Evolutionary conservation across 2,888 invertebrate species (phyloP).

Genomic region (Horisme vitalbata): DNA sequence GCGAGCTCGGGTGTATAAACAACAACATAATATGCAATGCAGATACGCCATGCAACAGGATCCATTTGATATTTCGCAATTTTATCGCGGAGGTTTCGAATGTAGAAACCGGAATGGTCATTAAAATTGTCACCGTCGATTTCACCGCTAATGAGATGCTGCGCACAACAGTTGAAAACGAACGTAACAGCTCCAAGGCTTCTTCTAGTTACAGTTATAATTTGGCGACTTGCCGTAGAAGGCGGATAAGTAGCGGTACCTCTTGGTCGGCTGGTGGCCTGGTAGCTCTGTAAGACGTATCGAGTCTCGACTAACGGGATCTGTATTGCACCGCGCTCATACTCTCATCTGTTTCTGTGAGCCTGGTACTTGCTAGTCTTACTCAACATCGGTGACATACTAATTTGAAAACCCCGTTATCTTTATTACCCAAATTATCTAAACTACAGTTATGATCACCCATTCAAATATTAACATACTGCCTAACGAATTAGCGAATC

Average conservation of each 20-base stretch:
- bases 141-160: constrained; percentile 58
- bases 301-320: constrained; percentile 55
- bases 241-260: constrained; percentile 71
- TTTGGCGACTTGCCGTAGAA: constrained; percentile 61
- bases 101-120: constrained; percentile 48
- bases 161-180: constrained; percentile 47
- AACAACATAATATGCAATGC: constrained; percentile 13
- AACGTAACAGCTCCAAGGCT: constrained; percentile 36
- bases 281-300: constrained; percentile 48
- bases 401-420: constrained; percentile 33
- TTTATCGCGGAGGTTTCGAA: constrained; percentile 44
- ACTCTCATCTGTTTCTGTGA: constrained; percentile 37
- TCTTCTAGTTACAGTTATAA: constrained; percentile 67
- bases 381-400: constrained; percentile 36
- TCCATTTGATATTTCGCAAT: constrained; percentile 30
- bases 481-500: constrained; percentile 31
- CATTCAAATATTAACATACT: constrained; percentile 17
- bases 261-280: constrained; percentile 54
- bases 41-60: constrained; percentile 22
- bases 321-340: constrained; percentile 47
- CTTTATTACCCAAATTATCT: constrained; percentile 17
- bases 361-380: constrained; percentile 30
- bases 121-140: constrained; percentile 51
- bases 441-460: constrained; percentile 20
- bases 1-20: constrained; percentile 21